Conservation (phyloP, 2,797 vertebrate genomes). For the Bovichtus diacanthus region DNA sequence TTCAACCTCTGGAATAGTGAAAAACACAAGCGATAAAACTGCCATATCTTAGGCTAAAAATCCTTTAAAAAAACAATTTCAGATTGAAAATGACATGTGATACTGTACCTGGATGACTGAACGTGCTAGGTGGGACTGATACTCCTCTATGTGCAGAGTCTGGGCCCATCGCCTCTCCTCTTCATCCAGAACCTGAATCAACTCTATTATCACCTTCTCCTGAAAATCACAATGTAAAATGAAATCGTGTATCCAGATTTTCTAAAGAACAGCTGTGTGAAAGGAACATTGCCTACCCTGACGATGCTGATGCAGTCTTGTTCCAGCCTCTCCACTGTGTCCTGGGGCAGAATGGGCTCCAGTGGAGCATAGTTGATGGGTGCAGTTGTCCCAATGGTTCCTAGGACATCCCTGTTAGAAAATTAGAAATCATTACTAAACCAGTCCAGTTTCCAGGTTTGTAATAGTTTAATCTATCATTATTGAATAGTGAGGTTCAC, state of each 20-base stretch:
- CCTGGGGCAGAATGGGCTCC: constrained; percentile 88
- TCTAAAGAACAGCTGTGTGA: not conserved
- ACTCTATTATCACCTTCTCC: constrained; percentile 86
- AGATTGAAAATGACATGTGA: not conserved
- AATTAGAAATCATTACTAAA: constrained; percentile 1
- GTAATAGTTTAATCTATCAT: not conserved
- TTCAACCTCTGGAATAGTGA: constrained; percentile 87
- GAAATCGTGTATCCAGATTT: not conserved
- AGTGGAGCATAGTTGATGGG: constrained; percentile 85
- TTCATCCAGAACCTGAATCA: constrained; percentile 86
- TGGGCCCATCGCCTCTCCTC: constrained; percentile 87
- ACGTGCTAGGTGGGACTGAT: constrained; percentile 83
- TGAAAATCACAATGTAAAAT: constrained; percentile 53
- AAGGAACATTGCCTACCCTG: constrained; percentile 80
- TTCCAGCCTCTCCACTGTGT: constrained; percentile 88
- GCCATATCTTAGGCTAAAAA: not conserved
- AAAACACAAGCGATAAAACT: not conserved
- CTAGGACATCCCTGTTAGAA: constrained; percentile 89
- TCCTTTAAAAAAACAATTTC: not conserved
- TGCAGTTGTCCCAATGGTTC: constrained; percentile 86
- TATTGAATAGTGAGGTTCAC: not conserved
- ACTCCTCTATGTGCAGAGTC: constrained; percentile 85
- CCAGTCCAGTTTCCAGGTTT: not conserved
- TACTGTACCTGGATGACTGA: constrained; percentile 84
- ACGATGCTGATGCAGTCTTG: constrained; percentile 90